A percentile compares a stretch with the other conserved stretches of the same genome.
phyloP scores from a whole-genome alignment of 2,113 vertebrate species.

The Chrysemys picta region DNA sequence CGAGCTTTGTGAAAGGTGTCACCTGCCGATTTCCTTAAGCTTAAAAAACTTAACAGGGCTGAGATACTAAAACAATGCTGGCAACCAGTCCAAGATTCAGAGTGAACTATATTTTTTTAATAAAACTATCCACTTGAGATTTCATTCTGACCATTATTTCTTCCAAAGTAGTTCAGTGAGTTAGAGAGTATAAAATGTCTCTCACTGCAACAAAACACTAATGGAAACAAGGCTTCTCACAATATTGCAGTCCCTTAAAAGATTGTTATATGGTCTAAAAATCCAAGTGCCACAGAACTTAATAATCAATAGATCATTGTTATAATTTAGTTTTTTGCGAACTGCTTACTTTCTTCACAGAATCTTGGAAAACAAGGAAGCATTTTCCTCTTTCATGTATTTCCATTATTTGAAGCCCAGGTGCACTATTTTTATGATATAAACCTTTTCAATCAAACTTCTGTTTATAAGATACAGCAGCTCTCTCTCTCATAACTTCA shows the following conservation, averaged over 20 bases:
- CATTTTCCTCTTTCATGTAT: not conserved
- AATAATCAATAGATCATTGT: not conserved
- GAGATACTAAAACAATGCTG: not conserved
- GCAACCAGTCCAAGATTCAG: not conserved
- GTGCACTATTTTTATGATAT: not conserved
- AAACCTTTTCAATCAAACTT: conserved; percentile 8
- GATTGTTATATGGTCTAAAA: not conserved
- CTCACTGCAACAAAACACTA: not conserved
- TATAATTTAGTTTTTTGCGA: not conserved
- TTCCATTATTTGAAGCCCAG: not conserved
- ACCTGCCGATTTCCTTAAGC: not conserved
- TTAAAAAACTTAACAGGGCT: not conserved
- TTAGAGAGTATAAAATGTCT: not conserved
- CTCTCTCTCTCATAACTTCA: not conserved
- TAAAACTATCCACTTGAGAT: conserved; percentile 19
- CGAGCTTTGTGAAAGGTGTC: not conserved
- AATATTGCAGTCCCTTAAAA: not conserved
- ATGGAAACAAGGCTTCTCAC: conserved; percentile 8
- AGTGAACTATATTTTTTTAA: not conserved
- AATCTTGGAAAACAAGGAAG: not conserved
- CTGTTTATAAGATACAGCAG: not conserved
- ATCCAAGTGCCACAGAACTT: not conserved
- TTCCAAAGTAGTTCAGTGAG: not conserved
- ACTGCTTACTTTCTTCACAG: not conserved
- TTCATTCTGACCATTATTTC: conserved; percentile 8